These are phyloP conservation scores for Cyphotilapia sp. DNA, from an alignment of 2,113 vertebrate genomes.

Conservation along the genomic window DNA sequence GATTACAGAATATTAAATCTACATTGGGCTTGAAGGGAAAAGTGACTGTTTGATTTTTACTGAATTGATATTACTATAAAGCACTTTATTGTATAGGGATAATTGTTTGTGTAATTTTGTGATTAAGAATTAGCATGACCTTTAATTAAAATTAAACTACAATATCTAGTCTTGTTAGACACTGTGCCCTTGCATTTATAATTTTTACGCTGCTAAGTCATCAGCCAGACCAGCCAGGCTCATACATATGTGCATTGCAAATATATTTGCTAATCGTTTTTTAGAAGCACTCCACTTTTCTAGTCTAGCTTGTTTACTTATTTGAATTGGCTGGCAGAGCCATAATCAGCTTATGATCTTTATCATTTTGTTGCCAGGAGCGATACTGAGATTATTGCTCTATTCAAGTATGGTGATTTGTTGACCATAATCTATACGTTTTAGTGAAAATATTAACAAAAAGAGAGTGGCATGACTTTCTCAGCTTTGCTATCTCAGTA, in stretches of 20 bases:
- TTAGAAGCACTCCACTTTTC: not conserved
- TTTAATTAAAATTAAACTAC: not conserved
- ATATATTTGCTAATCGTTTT: not conserved
- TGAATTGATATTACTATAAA: not conserved
- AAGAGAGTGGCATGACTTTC: not conserved
- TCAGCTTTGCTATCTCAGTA: not conserved
- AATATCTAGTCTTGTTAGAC: not conserved
- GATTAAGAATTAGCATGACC: not conserved
- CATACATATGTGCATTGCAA: not conserved
- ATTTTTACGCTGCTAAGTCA: not conserved
- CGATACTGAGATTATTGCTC: not conserved
- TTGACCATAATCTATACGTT: not conserved
- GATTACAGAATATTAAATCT: not conserved
- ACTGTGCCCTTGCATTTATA: not conserved
- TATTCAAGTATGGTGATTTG: not conserved
- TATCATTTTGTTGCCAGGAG: constrained; percentile 20
- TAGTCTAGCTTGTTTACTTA: constrained; percentile 22
- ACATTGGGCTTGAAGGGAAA: not conserved
- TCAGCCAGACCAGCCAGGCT: not conserved
- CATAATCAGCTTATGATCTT: constrained; percentile 52
- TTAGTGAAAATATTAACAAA: not conserved
- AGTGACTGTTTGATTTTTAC: not conserved
- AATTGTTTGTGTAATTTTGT: not conserved
- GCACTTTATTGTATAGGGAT: not conserved
- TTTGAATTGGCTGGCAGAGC: constrained; percentile 30